phyloP scores from a whole-genome alignment of 2,113 vertebrate species.

The Ophthalmolycus amberensis region DNA sequence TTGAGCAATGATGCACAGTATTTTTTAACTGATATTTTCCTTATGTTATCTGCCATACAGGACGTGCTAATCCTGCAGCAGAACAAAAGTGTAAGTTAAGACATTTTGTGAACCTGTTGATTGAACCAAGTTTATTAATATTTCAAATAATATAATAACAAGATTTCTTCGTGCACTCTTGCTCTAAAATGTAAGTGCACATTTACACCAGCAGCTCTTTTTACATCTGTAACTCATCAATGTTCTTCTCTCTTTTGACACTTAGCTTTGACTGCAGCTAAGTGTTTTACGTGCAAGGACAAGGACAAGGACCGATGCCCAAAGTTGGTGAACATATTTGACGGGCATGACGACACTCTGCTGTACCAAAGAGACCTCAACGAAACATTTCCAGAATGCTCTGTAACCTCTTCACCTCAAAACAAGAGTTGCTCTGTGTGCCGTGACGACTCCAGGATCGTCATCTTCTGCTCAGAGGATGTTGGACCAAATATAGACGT shows the following conservation, averaged over 20 bases:
- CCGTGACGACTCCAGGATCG: fast-evolving
- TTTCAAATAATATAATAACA: not conserved
- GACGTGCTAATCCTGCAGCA: not conserved
- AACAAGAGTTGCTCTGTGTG: constrained; percentile 5
- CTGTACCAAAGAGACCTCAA: fast-evolving
- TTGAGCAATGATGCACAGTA: not conserved
- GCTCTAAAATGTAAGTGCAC: not conserved
- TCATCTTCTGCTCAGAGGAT: not conserved
- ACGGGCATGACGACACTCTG: fast-evolving
- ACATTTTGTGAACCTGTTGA: not conserved
- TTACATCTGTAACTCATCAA: not conserved
- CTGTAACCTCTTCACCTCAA: fast-evolving
- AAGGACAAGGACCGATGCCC: constrained; percentile 11
- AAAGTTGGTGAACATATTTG: not conserved
- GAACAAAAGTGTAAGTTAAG: not conserved
- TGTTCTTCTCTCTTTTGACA: constrained; percentile 1
- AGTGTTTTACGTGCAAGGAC: constrained; percentile 38
- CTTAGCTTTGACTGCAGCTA: not conserved
- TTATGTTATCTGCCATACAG: not conserved
- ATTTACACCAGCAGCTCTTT: not conserved
- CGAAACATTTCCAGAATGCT: not conserved
- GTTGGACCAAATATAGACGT: fast-evolving
- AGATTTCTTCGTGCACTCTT: not conserved
- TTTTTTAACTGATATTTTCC: not conserved
- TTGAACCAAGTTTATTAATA: not conserved